Evolutionary conservation across 2,888 invertebrate species (phyloP).

Genomic region (Diaphora mendica): DNA sequence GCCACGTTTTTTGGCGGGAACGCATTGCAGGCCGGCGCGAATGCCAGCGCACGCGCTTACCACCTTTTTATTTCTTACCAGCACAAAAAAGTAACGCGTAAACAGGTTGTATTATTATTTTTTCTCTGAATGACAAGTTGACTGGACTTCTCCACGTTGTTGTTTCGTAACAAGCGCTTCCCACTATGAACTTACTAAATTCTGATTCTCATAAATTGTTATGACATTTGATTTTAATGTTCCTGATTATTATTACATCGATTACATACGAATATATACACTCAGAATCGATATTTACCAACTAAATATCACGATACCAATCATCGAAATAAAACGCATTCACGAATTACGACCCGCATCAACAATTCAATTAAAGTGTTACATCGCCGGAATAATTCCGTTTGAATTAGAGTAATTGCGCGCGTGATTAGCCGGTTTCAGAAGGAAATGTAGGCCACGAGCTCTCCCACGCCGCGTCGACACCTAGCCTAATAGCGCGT

Average conservation of each 20-base stretch:
- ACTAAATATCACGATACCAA: conserved; percentile 62
- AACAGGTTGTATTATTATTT: conserved; percentile 75
- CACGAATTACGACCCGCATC: conserved; percentile 61
- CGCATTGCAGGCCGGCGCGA: conserved; percentile 64
- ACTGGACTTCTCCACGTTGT: conserved; percentile 53
- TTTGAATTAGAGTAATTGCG: conserved; percentile 83
- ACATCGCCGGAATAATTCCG: conserved; percentile 76
- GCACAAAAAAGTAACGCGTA: conserved; percentile 61
- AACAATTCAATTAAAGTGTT: conserved; percentile 83
- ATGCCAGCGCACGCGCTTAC: conserved; percentile 78
- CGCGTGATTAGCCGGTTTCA: conserved; percentile 74
- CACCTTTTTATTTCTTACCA: conserved; percentile 59
- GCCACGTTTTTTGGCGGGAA: conserved; percentile 79
- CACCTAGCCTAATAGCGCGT: conserved; percentile 80
- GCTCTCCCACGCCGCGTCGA: conserved; percentile 82
- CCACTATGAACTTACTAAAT: conserved; percentile 44
- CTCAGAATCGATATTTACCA: conserved; percentile 57
- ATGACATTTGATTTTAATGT: conserved; percentile 50
- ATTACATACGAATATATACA: conserved; percentile 46
- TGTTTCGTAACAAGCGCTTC: conserved; percentile 48
- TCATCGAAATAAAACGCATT: conserved; percentile 62
- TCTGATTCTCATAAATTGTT: conserved; percentile 47
- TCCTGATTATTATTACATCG: conserved; percentile 46
- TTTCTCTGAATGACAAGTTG: conserved; percentile 60
- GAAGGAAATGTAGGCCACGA: conserved; percentile 76